A percentile compares a stretch with the other conserved stretches of the same genome.
Evolutionary conservation across 92 coral and sea anemone species (phyloP).

Genomic region (Phenganax stokvisi): DNA sequence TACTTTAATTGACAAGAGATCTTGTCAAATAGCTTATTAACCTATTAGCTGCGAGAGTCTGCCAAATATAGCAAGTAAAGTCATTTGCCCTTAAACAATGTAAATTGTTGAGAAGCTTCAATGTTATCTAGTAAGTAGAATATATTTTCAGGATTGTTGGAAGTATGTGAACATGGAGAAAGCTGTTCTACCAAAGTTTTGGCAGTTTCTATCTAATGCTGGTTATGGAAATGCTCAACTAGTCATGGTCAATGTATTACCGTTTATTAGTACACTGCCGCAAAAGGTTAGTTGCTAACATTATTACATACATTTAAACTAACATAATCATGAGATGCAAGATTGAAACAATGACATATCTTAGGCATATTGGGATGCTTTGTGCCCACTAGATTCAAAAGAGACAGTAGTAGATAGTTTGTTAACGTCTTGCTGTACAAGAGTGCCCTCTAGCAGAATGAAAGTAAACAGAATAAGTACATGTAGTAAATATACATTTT

Average conservation of each 20-base stretch:
- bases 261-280: slow-evolving; percentile 80
- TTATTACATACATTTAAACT: neutral
- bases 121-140: neutral
- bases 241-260: slow-evolving; percentile 68
- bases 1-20: no score
- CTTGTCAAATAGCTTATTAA: no score
- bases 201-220: slow-evolving; percentile 73
- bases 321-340: neutral
- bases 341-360: no score
- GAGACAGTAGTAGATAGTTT: no score
- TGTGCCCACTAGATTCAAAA: no score
- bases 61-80: no score
- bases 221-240: slow-evolving; percentile 79
- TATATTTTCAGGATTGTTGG: slow-evolving; percentile 76
- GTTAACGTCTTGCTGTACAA: no score
- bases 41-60: no score
- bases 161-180: slow-evolving; percentile 75
- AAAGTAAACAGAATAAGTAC: no score
- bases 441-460: no score
- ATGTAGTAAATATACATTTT: neutral
- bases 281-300: slow-evolving; percentile 50
- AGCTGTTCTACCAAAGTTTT: slow-evolving; percentile 90
- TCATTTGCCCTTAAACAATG: no score
- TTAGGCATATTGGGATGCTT: no score
- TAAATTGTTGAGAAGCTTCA: neutral